Conservation (phyloP, 2,113 vertebrate genomes). For the Crotalus tigris region DNA sequence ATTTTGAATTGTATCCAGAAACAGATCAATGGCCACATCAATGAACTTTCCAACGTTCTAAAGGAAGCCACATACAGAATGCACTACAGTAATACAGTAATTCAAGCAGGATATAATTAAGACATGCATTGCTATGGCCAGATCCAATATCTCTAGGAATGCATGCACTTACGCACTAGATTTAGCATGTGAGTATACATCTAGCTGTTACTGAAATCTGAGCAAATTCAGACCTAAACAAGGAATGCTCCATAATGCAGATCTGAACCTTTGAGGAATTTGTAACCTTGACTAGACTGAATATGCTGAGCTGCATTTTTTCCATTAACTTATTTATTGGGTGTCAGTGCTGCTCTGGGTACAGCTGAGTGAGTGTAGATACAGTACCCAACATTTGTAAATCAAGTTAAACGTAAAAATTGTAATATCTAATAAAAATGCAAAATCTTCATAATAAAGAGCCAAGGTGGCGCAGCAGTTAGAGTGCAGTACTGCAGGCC, state of each 20-base stretch:
- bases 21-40: not conserved
- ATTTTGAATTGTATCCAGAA: not conserved
- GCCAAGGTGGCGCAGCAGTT: no score
- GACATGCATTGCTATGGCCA: not conserved
- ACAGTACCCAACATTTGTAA: not conserved
- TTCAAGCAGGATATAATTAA: not conserved
- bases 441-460: not conserved
- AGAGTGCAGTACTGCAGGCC: no score
- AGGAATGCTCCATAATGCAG: not conserved
- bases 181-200: not conserved
- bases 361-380: not conserved
- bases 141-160: not conserved
- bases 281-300: not conserved
- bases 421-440: not conserved
- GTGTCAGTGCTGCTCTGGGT: not conserved
- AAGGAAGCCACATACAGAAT: not conserved
- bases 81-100: not conserved
- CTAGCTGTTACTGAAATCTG: not conserved
- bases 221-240: not conserved
- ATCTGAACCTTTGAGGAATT: not conserved
- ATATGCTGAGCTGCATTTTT: not conserved
- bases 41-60: not conserved
- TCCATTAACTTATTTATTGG: not conserved
- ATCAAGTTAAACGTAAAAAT: not conserved
- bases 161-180: not conserved